Percentiles rank a stretch among this genome's conserved stretches.
Evolutionary conservation across 2,888 invertebrate genomes (phyloP).

Genomic region (Diarsia dahlii): DNA sequence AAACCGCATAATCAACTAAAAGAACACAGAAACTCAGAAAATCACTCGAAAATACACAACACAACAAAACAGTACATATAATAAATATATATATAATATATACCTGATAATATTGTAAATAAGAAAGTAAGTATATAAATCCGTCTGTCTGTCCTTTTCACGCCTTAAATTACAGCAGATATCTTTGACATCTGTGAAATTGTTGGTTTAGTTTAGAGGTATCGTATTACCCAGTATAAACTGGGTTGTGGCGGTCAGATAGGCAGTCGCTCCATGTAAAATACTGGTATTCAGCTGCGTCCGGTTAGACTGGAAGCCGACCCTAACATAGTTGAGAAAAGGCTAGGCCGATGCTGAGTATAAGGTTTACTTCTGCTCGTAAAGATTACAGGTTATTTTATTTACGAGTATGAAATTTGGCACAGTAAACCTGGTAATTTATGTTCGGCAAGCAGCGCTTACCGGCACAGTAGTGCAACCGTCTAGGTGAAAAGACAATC

Average conservation of each 20-base stretch:
- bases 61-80: neutral
- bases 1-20: conserved; percentile 32
- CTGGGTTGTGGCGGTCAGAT: too few relatives aligned
- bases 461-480: too few relatives aligned
- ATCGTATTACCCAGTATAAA: too few relatives aligned
- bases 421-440: neutral
- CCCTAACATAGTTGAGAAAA: too few relatives aligned
- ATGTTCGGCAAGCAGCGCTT: neutral
- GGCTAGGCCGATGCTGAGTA: neutral
- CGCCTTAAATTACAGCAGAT: neutral
- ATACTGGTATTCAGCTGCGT: too few relatives aligned
- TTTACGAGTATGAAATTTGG: neutral
- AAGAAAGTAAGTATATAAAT: neutral
- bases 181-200: neutral
- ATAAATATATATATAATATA: too few relatives aligned
- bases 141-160: neutral
- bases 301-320: too few relatives aligned
- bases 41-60: conserved; percentile 4
- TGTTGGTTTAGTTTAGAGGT: too few relatives aligned
- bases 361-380: neutral
- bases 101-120: neutral
- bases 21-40: conserved; percentile 27
- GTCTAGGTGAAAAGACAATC: too few relatives aligned
- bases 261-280: too few relatives aligned
- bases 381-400: neutral